Conservation (phyloP, 2,888 invertebrate species). For the Synergus laeviventris region DNA sequence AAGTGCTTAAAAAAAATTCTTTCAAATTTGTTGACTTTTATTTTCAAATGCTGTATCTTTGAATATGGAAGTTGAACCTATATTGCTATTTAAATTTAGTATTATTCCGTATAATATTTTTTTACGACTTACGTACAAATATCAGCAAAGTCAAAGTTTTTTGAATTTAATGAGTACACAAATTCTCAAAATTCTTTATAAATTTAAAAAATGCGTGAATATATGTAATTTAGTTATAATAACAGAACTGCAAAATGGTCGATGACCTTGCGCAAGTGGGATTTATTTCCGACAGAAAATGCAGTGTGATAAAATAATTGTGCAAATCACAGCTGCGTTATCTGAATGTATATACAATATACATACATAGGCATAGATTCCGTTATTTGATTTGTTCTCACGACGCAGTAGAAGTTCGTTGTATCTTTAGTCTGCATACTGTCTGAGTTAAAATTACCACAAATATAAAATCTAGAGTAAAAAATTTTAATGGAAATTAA, state of each 20-base stretch:
- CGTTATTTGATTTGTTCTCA: constrained; percentile 35
- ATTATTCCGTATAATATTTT: too few relatives aligned
- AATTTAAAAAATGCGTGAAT: too few relatives aligned
- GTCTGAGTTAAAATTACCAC: background rate
- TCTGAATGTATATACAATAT: too few relatives aligned
- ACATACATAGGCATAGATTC: constrained; percentile 17
- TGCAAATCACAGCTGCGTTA: background rate
- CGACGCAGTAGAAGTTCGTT: constrained; percentile 27
- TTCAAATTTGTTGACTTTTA: too few relatives aligned
- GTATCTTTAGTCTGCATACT: constrained; percentile 1
- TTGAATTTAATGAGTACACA: too few relatives aligned
- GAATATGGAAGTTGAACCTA: too few relatives aligned
- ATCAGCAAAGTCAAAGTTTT: too few relatives aligned
- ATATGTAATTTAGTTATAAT: background rate
- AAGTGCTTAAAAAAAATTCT: too few relatives aligned
- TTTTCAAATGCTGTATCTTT: too few relatives aligned
- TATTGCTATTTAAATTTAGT: too few relatives aligned
- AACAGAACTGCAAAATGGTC: constrained; percentile 1
- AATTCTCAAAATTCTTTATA: too few relatives aligned
- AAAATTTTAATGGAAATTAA: background rate
- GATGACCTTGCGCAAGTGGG: background rate
- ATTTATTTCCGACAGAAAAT: constrained; percentile 8
- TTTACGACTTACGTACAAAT: too few relatives aligned
- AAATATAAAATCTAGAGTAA: background rate
- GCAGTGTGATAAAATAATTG: background rate